Evolutionary conservation across 2,113 vertebrate species (phyloP).

Genomic region (Hippolais icterina): DNA sequence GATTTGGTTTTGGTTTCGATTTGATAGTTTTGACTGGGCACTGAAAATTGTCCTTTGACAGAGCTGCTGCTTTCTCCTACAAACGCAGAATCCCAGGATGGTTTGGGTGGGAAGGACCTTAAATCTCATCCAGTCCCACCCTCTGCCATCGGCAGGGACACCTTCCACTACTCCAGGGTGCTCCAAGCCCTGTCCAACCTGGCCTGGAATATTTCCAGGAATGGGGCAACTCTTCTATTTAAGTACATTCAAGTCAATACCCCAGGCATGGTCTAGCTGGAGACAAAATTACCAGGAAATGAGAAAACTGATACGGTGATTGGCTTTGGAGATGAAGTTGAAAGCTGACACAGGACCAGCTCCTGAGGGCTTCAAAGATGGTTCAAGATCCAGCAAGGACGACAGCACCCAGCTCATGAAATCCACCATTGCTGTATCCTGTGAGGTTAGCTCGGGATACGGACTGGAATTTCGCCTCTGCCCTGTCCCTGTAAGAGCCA

Average conservation of each 20-base stretch:
- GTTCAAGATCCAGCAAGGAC: not conserved
- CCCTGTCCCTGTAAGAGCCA: not conserved
- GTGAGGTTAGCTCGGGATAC: not conserved
- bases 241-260: not conserved
- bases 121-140: not conserved
- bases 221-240: not conserved
- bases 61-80: not conserved
- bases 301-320: not conserved
- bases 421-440: not conserved
- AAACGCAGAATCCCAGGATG: not conserved
- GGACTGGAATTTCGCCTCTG: not conserved
- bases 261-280: not conserved
- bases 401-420: not conserved
- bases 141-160: not conserved
- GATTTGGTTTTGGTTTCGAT: not conserved
- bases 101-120: not conserved
- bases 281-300: not conserved
- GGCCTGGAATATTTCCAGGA: not conserved
- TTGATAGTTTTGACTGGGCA: not conserved
- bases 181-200: rapidly evolving
- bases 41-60: not conserved
- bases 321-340: not conserved
- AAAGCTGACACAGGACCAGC: not conserved
- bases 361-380: not conserved
- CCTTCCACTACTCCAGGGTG: not conserved